These are phyloP conservation scores for Saccopteryx bilineata DNA, from an alignment of 2,113 vertebrate species.

Conservation along the genomic window DNA sequence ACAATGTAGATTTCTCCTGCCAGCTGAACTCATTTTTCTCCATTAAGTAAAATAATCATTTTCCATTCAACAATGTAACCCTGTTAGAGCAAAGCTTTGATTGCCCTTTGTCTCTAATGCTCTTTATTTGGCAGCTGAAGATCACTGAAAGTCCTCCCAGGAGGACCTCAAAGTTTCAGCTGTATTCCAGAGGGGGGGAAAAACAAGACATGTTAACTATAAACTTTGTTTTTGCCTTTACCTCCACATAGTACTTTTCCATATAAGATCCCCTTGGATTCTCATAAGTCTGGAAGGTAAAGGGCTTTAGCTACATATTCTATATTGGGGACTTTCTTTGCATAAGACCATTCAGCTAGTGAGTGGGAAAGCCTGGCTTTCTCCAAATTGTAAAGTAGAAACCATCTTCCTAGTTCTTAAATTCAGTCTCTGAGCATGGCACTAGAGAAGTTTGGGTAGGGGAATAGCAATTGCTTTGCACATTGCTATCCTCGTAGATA, in stretches of 20 bases:
- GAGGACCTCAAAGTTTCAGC: not conserved
- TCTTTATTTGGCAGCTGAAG: not conserved
- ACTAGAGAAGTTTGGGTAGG: not conserved
- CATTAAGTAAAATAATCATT: not conserved
- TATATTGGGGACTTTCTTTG: not conserved
- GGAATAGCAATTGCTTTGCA: not conserved
- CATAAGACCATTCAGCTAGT: not conserved
- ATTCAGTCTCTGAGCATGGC: not conserved
- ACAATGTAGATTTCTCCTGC: not conserved
- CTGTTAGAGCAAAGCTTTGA: not conserved
- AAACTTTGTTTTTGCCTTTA: not conserved
- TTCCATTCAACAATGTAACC: conserved; percentile 5
- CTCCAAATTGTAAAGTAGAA: conserved; percentile 10
- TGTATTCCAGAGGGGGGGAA: not conserved
- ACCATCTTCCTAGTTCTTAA: not conserved
- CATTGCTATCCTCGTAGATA: not conserved
- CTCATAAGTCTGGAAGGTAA: not conserved
- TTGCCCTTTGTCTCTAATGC: not conserved
- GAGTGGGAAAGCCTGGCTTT: not conserved
- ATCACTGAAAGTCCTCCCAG: not conserved
- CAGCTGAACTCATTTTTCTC: not conserved
- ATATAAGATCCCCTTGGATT: not conserved
- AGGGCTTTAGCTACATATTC: not conserved
- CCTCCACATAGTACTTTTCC: not conserved
- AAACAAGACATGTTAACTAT: not conserved